These are phyloP conservation scores for Kobus ellipsiprymnus DNA, from an alignment of 2,113 vertebrate species.

Conservation along the genomic window DNA sequence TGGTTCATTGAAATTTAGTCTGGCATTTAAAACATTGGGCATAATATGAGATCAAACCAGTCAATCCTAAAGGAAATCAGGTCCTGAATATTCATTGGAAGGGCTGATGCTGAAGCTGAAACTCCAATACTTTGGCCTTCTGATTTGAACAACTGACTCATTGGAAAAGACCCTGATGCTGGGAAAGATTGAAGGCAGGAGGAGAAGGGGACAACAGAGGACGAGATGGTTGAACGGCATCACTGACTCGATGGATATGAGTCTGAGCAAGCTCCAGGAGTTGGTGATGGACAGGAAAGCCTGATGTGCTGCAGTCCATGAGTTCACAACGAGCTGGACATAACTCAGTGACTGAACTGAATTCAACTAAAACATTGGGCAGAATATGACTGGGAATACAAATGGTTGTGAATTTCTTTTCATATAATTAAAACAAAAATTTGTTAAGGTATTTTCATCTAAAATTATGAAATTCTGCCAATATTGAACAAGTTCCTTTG, in stretches of 20 bases:
- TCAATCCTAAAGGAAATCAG: background rate
- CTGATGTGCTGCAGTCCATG: background rate
- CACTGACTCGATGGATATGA: background rate
- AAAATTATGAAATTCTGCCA: background rate
- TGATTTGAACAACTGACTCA: background rate
- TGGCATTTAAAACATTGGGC: constrained; percentile 2
- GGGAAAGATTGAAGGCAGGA: background rate
- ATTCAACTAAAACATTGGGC: background rate
- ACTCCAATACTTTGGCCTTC: background rate
- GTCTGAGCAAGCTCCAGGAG: background rate
- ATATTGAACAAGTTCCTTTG: background rate
- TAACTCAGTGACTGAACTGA: background rate
- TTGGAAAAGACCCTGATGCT: background rate
- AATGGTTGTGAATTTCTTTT: background rate
- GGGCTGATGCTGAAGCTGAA: background rate
- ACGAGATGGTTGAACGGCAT: background rate
- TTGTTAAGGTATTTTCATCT: background rate
- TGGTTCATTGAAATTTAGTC: background rate
- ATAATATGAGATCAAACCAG: background rate
- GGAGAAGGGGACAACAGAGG: background rate
- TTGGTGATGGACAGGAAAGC: background rate
- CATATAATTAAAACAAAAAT: background rate
- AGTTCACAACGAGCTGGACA: background rate
- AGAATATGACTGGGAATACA: background rate
- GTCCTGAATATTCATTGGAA: background rate